Base-by-base conservation (phyloP, 2,888 invertebrate species). In the Luperina nickerlii region DNA sequence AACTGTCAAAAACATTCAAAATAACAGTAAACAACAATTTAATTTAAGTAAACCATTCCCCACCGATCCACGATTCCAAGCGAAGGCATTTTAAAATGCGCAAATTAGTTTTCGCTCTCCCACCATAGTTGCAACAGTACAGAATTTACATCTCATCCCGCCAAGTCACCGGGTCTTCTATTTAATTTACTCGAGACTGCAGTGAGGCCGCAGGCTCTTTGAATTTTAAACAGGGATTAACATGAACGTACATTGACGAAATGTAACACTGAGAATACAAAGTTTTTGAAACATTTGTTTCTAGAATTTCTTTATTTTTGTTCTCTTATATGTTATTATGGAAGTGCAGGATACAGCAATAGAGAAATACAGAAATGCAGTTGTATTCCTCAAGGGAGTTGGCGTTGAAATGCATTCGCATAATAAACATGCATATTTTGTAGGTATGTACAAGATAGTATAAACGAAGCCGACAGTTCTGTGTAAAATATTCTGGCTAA, bases 191-290 rank as follows among this genome's bases (percentile, higher is more conserved):
- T 90, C 85, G 89, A 89, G 89, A 89, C 91, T 90, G 90, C 87
- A 87, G 88, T 69, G 76, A 87, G 87, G 89, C 88, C 90, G 88
- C 90, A 87, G 90, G 91, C 93, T 91, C 92, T 92, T 91, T 93
- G 93, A 92, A 93, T 94, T 92, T 93, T 91, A 93, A 93, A 89
- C 90, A 91, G 91, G 89, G 90, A 93, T 93, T 93, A 93, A 91
- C 89, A 82, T 86, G 84, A 89, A 88, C 87, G 85, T 88, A 87
- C 87, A 90, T 89, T 89, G 92, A 91, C 89, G 90, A 91, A 92
- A 90, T 88, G 89, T 89, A 67, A 83, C 80, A 69, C 73, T 72
- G 68, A 73, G 84, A 87, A 89, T 86, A 86, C 84, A 84, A 82
- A 87, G 82, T 85, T 79, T 86, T 86, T 76, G 75, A 78, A 81